phyloP scores from a whole-genome alignment of 2,113 vertebrate genomes.

The Hypocryptadius cinnamomeus region DNA sequence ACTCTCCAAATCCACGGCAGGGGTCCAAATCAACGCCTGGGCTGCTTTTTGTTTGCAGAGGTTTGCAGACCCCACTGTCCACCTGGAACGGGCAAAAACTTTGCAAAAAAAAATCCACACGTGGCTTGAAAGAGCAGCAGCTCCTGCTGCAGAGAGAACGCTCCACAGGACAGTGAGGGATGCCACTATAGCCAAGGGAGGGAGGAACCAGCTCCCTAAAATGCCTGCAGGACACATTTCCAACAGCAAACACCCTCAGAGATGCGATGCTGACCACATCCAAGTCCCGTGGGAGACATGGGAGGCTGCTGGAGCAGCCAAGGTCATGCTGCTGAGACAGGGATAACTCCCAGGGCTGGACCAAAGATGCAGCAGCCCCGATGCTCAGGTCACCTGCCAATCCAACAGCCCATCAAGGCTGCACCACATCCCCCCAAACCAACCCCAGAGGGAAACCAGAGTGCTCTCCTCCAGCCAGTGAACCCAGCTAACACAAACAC shows the following conservation, averaged over 20 bases:
- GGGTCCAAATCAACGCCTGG: background rate
- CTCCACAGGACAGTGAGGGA: background rate
- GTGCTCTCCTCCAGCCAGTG: accelerated
- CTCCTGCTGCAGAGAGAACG: background rate
- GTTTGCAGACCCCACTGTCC: background rate
- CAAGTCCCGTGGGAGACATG: accelerated
- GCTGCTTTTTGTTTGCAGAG: background rate
- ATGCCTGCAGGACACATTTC: background rate
- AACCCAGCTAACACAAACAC: background rate
- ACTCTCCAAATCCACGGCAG: background rate
- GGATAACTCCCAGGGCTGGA: background rate
- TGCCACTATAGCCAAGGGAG: background rate
- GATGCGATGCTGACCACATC: background rate
- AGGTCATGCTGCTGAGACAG: background rate
- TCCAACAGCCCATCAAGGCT: background rate
- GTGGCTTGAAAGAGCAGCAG: background rate
- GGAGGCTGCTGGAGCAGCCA: background rate
- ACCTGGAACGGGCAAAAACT: background rate
- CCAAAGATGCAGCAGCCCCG: background rate
- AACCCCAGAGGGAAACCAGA: background rate
- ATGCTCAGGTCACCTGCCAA: background rate
- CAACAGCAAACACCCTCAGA: background rate
- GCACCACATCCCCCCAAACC: background rate
- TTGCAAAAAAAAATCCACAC: background rate
- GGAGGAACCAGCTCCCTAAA: background rate